Evolutionary conservation across 2,113 vertebrate genomes (phyloP).

Genomic region (Onychostruthus taczanowskii): DNA sequence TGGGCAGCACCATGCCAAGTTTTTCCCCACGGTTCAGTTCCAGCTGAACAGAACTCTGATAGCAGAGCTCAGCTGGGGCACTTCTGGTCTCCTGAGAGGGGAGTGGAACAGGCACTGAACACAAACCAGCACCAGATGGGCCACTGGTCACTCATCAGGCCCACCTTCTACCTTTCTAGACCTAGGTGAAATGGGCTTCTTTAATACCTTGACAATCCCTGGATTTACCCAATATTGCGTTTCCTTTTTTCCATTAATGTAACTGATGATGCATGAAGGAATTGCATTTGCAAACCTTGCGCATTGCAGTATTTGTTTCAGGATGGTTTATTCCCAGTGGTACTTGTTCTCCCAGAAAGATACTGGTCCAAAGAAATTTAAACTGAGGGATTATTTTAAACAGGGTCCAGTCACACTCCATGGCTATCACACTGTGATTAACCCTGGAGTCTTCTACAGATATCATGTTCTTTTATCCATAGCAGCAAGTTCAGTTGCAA

Average conservation of each 20-base stretch:
- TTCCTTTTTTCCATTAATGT: not conserved
- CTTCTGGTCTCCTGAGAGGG: not conserved
- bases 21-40: not conserved
- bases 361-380: not conserved
- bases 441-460: not conserved
- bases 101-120: not conserved
- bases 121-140: not conserved
- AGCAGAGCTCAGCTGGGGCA: not conserved
- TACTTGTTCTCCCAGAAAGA: not conserved
- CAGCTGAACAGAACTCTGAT: not conserved
- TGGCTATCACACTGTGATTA: not conserved
- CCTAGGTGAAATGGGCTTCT: not conserved
- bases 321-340: not conserved
- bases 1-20: not conserved
- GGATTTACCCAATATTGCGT: not conserved
- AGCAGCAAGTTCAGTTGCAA: not conserved
- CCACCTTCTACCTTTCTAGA: not conserved
- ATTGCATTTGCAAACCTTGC: not conserved
- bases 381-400: not conserved
- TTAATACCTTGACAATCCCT: not conserved
- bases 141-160: not conserved
- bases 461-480: not conserved
- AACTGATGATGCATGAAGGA: not conserved
- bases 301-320: not conserved
- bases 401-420: not conserved